These are phyloP conservation scores for Halichoeres trimaculatus DNA, from an alignment of 2,113 vertebrate genomes.

Conservation along the genomic window DNA sequence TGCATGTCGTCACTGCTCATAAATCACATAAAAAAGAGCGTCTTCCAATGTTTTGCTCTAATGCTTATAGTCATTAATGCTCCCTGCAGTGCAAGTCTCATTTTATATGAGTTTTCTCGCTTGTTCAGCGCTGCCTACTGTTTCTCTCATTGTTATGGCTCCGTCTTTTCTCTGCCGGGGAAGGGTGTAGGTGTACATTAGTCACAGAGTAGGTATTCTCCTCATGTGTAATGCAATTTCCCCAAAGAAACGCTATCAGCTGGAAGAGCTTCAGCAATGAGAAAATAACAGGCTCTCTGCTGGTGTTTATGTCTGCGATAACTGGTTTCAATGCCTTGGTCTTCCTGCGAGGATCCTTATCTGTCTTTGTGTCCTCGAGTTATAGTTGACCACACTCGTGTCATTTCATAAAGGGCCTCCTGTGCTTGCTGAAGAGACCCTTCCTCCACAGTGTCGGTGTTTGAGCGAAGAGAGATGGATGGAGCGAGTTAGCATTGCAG, in stretches of 20 bases:
- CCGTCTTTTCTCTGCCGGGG: slow-evolving; percentile 32
- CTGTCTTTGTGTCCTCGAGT: slow-evolving; percentile 1
- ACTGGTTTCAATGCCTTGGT: slow-evolving; percentile 14
- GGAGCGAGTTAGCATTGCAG: slow-evolving; percentile 74
- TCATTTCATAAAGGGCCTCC: slow-evolving; percentile 35
- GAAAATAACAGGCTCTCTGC: slow-evolving; percentile 5
- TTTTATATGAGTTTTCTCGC: slow-evolving; percentile 20
- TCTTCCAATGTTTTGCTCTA: slow-evolving; percentile 43
- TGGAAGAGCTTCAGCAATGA: slow-evolving; percentile 6
- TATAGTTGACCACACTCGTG: slow-evolving; percentile 19
- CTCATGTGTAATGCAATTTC: slow-evolving; percentile 59
- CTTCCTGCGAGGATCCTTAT: not conserved
- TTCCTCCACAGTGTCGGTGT: slow-evolving; percentile 32
- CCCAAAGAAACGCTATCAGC: slow-evolving; percentile 59
- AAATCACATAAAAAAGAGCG: slow-evolving; percentile 24
- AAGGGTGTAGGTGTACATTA: slow-evolving; percentile 46
- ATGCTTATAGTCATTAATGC: slow-evolving; percentile 51
- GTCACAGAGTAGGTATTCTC: slow-evolving; percentile 22
- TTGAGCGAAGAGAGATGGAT: slow-evolving; percentile 58
- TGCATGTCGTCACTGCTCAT: slow-evolving; percentile 29
- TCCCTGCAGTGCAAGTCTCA: slow-evolving; percentile 22
- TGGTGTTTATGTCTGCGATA: slow-evolving; percentile 7
- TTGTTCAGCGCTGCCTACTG: slow-evolving; percentile 18
- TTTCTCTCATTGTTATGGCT: slow-evolving; percentile 43
- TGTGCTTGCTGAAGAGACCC: slow-evolving; percentile 27